Evolutionary conservation across 2,888 invertebrate genomes (phyloP).

Genomic region (Acronicta aceris): DNA sequence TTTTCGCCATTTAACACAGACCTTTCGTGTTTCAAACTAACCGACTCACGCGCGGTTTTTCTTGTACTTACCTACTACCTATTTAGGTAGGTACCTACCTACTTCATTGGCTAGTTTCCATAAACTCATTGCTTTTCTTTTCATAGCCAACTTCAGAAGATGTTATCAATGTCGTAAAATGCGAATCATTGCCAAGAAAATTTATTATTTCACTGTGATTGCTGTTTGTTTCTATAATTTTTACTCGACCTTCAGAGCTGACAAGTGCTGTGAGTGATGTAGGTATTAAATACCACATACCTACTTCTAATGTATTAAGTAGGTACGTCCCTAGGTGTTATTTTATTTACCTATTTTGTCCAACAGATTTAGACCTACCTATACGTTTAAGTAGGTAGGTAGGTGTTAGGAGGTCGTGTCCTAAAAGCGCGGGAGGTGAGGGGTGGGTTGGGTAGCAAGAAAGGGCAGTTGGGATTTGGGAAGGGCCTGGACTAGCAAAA

Average conservation of each 20-base stretch:
- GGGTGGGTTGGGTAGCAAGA: constrained; percentile 27
- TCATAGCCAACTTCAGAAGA: constrained; percentile 57
- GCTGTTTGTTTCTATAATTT: constrained; percentile 45
- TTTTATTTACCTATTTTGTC: neutral
- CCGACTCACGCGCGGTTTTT: constrained; percentile 52
- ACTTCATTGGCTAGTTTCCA: constrained; percentile 68
- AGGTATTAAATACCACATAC: constrained; percentile 21
- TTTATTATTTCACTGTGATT: constrained; percentile 44
- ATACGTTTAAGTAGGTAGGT: neutral
- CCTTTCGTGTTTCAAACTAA: constrained; percentile 30
- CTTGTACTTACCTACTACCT: neutral
- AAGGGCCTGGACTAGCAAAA: constrained; percentile 32
- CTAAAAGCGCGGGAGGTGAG: constrained; percentile 27
- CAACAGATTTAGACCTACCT: no score
- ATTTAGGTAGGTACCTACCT: constrained; percentile 8
- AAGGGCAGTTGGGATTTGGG: constrained; percentile 55
- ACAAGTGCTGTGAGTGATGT: constrained; percentile 26
- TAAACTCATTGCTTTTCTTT: constrained; percentile 59
- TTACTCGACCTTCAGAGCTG: constrained; percentile 40
- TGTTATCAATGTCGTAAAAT: constrained; percentile 56
- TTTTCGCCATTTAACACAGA: constrained; percentile 20
- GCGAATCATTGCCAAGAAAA: constrained; percentile 59
- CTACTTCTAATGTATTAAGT: neutral
- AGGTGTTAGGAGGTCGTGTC: constrained; percentile 21
- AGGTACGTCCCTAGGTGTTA: constrained; percentile 13